Percentiles rank a stretch among this genome's conserved stretches.
Evolutionary conservation across 1,140 invertebrate genomes (phyloP).

Genomic region (Sminthurinus signatus): DNA sequence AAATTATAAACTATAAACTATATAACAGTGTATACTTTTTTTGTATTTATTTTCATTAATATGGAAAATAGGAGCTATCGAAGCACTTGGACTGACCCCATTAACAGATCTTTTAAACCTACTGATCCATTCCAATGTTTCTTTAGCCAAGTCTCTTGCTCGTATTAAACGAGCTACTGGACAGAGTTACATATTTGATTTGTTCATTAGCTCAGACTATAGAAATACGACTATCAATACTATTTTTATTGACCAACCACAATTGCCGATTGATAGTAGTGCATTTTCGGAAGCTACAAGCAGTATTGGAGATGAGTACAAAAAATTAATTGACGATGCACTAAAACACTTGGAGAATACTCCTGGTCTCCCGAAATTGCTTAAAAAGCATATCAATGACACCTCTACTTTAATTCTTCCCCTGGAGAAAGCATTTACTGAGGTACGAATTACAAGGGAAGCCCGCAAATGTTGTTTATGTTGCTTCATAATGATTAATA

Average conservation of each 20-base stretch:
- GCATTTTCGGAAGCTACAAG: slow-evolving; percentile 14
- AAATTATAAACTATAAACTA: no score
- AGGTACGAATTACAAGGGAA: background rate
- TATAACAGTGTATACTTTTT: no score
- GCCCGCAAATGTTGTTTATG: no score
- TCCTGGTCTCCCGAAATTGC: background rate
- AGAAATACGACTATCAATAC: slow-evolving; percentile 26
- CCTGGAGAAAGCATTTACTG: background rate
- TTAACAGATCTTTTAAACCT: no score
- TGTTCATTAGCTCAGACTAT: slow-evolving; percentile 26
- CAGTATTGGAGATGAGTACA: slow-evolving; percentile 15
- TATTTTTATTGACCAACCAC: slow-evolving; percentile 34
- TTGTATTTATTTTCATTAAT: no score
- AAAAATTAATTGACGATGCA: slow-evolving; percentile 13
- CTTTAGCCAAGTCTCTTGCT: slow-evolving; percentile 24
- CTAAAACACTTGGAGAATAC: background rate
- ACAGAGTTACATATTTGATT: slow-evolving; percentile 35
- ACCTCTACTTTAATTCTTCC: background rate
- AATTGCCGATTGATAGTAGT: slow-evolving; percentile 24
- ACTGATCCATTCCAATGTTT: slow-evolving; percentile 3
- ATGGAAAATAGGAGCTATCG: no score
- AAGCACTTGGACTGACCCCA: no score
- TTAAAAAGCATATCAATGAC: background rate
- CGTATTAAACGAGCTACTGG: slow-evolving; percentile 29
- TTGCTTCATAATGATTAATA: no score